Base-by-base conservation (phyloP, 1,140 invertebrate genomes). In the Diachasma alloeum region DNA sequence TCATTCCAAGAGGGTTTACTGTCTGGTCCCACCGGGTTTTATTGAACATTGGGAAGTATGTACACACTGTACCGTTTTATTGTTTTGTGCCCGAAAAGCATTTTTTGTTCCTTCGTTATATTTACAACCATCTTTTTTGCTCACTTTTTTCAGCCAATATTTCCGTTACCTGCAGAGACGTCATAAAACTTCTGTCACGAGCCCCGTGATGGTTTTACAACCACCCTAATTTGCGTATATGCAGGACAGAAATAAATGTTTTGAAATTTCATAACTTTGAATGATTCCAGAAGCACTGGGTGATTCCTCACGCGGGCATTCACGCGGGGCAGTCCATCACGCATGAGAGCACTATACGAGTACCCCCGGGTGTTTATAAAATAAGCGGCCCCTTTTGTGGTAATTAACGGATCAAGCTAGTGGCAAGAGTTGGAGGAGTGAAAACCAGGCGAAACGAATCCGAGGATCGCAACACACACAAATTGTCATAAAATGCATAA, bases 321-420 rank as follows among this genome's bases (percentile, higher is more conserved):
- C 9, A 69, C 24, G 81, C 80, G 9, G 39, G 9, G 84, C 78
- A 79, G 31, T 84, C 11, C 81, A 83, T 88, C 88, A 87, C 83
- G 84, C 83, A 83, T 83, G 82, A 85, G 83, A 80, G 84, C 69
- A 84, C 80, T 80, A 78, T 78, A 80, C 78, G 78, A 63, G 78
- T 78, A 53, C 4, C 76, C 78, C 81, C 82, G 81, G 82, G 82
- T 82, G 85, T 87, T 88, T 88, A 87, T 86, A 87, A 89, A 88
- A 89, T 87, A 81, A 89, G 88, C 88, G 87, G 87, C 84, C 85
- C 84, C 87, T 86, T 88, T 88, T 87, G 87, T 85, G 80, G 82
- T 88, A 89, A 88, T 88, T 88, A 81, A 68, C 82, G 81, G 84
- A 87, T 87, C 86, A 86, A 87, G 4, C 22, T 26, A 63, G 22